phyloP scores from a whole-genome alignment of 2,797 vertebrate genomes.

The Corythornis leucogaster region DNA sequence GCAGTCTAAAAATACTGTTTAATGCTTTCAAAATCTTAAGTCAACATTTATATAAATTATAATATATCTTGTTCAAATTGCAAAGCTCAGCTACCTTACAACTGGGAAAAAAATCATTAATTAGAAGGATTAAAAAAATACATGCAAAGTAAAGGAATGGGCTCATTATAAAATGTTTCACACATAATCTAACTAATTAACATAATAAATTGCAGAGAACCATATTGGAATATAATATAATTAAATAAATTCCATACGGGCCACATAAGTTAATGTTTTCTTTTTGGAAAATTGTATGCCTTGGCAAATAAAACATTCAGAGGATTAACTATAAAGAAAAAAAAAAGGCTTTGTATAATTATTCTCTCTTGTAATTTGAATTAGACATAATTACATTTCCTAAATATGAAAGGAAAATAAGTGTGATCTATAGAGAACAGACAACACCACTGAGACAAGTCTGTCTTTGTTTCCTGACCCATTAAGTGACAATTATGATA shows the following conservation, averaged over 20 bases:
- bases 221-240: constrained; percentile 15
- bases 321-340: constrained; percentile 54
- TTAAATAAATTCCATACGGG: constrained; percentile 9
- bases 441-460: constrained; percentile 62
- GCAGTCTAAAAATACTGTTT: background rate
- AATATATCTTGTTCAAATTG: background rate
- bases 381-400: constrained; percentile 74
- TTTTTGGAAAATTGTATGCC: constrained; percentile 21
- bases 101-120: background rate
- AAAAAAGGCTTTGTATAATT: constrained; percentile 34
- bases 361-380: constrained; percentile 70
- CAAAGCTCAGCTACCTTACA: background rate
- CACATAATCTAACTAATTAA: constrained; percentile 57
- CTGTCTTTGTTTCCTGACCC: constrained; percentile 76
- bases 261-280: constrained; percentile 41
- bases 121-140: background rate
- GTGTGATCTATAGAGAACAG: constrained; percentile 68
- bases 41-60: background rate
- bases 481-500: constrained; percentile 75
- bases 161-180: constrained; percentile 49
- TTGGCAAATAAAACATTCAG: constrained; percentile 67
- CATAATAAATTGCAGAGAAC: constrained; percentile 43
- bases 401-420: constrained; percentile 76
- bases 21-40: background rate
- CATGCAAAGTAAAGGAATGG: background rate